Evolutionary conservation across 1,140 invertebrate genomes (phyloP).

Genomic region (Trachelipus rathkii): DNA sequence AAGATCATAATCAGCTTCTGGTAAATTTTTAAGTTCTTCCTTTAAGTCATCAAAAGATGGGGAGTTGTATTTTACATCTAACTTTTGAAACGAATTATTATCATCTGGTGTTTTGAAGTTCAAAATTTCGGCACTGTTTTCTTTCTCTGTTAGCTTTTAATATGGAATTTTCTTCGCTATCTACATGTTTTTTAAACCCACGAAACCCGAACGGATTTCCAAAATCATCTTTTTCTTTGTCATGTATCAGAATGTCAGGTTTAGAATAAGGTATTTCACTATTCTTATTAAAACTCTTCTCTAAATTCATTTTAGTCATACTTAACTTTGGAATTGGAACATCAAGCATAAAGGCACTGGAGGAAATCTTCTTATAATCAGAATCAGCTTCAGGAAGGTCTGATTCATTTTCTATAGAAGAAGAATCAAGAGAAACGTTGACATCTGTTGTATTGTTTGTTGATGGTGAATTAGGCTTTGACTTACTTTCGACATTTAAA

Average conservation of each 20-base stretch:
- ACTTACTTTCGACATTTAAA: neutral
- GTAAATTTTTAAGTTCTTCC: neutral
- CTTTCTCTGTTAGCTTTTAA: neutral
- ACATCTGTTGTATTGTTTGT: neutral
- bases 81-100: slow-evolving; percentile 11
- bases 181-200: slow-evolving; percentile 38
- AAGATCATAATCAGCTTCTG: neutral
- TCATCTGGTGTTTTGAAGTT: slow-evolving; percentile 18
- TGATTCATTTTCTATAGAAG: slow-evolving; percentile 24
- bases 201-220: slow-evolving; percentile 35
- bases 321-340: slow-evolving; percentile 7
- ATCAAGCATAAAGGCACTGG: neutral
- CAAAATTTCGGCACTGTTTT: neutral
- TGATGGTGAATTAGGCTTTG: neutral
- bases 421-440: slow-evolving; percentile 3
- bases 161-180: slow-evolving; percentile 3
- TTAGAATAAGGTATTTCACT: neutral
- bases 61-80: slow-evolving; percentile 18
- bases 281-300: neutral
- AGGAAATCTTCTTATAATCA: slow-evolving; percentile 31
- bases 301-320: slow-evolving; percentile 31
- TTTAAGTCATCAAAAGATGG: neutral
- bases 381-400: slow-evolving; percentile 35
- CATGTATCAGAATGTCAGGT: neutral
- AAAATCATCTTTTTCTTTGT: slow-evolving; percentile 29